Evolutionary conservation across 2,888 invertebrate species (phyloP), one percentile per base, ranked within the genome.

Genomic region (Toxonevra muliebris): DNA sequence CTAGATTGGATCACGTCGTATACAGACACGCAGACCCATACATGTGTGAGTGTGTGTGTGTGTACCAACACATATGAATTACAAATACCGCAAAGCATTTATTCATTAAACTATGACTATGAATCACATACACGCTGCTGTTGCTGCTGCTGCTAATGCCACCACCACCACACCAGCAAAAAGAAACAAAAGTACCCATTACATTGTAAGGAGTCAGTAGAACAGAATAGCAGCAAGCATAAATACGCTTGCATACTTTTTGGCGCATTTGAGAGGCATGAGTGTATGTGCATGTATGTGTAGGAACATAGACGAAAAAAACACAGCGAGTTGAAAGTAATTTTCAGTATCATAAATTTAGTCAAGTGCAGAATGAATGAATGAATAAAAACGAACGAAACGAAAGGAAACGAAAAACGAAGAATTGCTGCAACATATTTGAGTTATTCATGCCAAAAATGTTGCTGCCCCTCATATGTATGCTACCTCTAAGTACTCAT

Each of bases 61-160:
- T 30, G 48, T 58, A 17, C 53, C 15, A 12, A 20, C 17, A 42
- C 65, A 50, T 48, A 65, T 69, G 65, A 68, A 66, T 69, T 75
- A 72, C 73, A 71, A 72, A 73, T 71, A 75, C 75, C 75, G 72
- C 74, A 76, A 73, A 73, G 72, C 75, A 75, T 75, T 76, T 75
- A 74, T 76, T 76, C 75, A 75, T 76, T 76, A 74, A 74, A 75
- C 71, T 70, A 69, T 71, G 68, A 66, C 65, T 70, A 73, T 74
- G 73, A 76, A 75, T 76, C 75, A 76, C 68, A 50, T 53, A 61
- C 58, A 13, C 30, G n/a, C 15, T 30, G 41, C 12, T 62, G 40
- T 30, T 41, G 45, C 40, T 30, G 57, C n/a, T 41, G 41, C 40
- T 65, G 50, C 19, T 65, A 54, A 54, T 41, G 50, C n/a, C 40